Conservation (phyloP, 2,113 vertebrate genomes). For the Dendrocopos noguchii region DNA sequence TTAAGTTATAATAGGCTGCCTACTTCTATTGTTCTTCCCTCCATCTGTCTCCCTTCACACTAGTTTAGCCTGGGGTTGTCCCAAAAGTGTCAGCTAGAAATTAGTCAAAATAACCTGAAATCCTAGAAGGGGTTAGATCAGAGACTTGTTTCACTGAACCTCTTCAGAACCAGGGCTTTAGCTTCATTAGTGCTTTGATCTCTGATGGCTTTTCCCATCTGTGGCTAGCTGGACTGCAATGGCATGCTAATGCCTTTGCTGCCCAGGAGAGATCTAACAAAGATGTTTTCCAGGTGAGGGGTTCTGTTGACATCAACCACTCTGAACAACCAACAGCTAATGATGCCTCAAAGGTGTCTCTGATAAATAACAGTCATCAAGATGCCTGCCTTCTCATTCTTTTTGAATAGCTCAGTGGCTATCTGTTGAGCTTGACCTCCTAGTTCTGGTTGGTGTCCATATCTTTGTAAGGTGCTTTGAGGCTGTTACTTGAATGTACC, state of each 20-base stretch:
- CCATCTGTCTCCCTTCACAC: constrained; percentile 24
- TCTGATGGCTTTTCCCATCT: neutral
- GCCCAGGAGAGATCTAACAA: neutral
- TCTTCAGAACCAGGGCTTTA: neutral
- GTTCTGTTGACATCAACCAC: neutral
- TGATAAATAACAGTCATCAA: neutral
- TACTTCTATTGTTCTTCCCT: constrained; percentile 43
- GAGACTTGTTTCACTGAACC: neutral
- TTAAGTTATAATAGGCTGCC: neutral
- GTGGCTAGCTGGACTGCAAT: neutral
- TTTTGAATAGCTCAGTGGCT: neutral
- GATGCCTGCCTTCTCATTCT: neutral
- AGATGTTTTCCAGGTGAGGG: neutral
- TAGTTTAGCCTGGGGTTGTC: constrained; percentile 23
- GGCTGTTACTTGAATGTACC: neutral
- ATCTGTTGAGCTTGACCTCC: neutral
- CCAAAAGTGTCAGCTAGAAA: constrained; percentile 5
- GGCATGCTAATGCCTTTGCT: neutral
- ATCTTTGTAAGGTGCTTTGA: neutral
- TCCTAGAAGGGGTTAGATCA: neutral
- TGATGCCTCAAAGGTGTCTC: neutral
- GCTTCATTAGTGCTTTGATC: neutral
- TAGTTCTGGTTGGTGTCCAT: neutral
- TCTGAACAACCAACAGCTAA: neutral
- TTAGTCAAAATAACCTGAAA: constrained; percentile 34